Conservation (phyloP, 1,140 invertebrate genomes). For the Neomicropteryx cornuta region DNA sequence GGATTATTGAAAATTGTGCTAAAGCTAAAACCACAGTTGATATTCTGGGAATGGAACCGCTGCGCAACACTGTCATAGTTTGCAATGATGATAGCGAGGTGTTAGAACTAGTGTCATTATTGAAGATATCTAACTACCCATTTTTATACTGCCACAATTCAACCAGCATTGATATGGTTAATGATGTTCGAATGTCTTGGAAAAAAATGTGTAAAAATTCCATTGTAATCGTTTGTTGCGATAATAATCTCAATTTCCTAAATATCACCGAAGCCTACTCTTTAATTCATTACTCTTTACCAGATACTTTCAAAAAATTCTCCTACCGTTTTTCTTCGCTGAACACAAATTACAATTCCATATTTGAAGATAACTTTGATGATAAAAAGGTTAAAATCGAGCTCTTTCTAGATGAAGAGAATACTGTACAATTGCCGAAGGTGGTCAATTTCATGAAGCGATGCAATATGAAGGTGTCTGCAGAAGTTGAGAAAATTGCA, state of each 20-base stretch:
- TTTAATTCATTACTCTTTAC: slow-evolving; percentile 30
- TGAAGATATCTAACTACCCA: slow-evolving; percentile 17
- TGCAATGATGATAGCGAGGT: slow-evolving; percentile 29
- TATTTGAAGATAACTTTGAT: slow-evolving; percentile 20
- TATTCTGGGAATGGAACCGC: slow-evolving; percentile 14
- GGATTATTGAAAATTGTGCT: no score
- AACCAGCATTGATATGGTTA: slow-evolving; percentile 23
- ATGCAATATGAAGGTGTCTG: slow-evolving; percentile 23
- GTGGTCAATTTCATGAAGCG: slow-evolving; percentile 31
- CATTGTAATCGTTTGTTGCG: slow-evolving; percentile 28
- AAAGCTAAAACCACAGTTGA: no score
- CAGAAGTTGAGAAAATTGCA: slow-evolving; percentile 19
- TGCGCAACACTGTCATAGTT: slow-evolving; percentile 28
- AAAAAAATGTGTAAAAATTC: slow-evolving; percentile 23
- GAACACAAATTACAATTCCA: slow-evolving; percentile 30
- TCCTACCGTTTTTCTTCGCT: slow-evolving; percentile 29
- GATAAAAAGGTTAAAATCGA: slow-evolving; percentile 23
- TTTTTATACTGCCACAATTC: no score
- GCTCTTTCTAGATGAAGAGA: slow-evolving; percentile 26
- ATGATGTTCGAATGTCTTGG: slow-evolving; percentile 25
- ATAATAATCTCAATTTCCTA: slow-evolving; percentile 29
- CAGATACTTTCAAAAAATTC: slow-evolving; percentile 25
- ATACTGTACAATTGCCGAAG: slow-evolving; percentile 30
- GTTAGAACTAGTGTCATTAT: slow-evolving; percentile 14
- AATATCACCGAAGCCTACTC: slow-evolving; percentile 28